Evolutionary conservation across 2,797 vertebrate species (phyloP).

Genomic region (Pitangus sulphuratus): DNA sequence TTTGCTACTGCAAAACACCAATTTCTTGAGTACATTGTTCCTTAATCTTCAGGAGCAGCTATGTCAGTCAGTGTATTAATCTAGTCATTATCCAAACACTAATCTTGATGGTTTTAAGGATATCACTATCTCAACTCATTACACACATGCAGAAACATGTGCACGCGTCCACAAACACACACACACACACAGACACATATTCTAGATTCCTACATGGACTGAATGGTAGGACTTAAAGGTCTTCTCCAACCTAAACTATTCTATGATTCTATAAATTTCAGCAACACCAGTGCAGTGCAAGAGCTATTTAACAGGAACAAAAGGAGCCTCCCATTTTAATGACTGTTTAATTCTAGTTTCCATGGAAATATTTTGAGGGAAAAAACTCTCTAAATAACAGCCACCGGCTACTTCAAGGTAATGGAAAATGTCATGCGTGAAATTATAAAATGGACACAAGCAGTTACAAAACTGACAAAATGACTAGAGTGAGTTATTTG

Average conservation of each 20-base stretch:
- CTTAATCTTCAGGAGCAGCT: not conserved
- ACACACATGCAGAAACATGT: not conserved
- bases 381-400: conserved; percentile 30
- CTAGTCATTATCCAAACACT: not conserved
- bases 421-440: conserved; percentile 40
- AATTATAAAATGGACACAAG: conserved; percentile 31
- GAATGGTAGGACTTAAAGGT: not conserved
- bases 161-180: no score
- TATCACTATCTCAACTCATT: not conserved
- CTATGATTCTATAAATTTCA: not conserved
- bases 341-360: conserved; percentile 22
- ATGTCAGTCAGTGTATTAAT: not conserved
- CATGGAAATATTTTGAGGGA: conserved; percentile 36
- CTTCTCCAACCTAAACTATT: not conserved
- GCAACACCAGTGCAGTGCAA: not conserved
- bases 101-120: not conserved
- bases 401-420: conserved; percentile 38
- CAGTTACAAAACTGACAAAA: not conserved
- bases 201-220: not conserved
- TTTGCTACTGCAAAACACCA: not conserved
- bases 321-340: not conserved
- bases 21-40: not conserved
- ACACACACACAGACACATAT: not conserved
- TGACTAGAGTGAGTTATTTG: not conserved
- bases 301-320: not conserved